Percentiles rank a stretch among this genome's conserved stretches.
Evolutionary conservation across 2,113 vertebrate species (phyloP).

Genomic region (Brachyhypopomus gauderio): DNA sequence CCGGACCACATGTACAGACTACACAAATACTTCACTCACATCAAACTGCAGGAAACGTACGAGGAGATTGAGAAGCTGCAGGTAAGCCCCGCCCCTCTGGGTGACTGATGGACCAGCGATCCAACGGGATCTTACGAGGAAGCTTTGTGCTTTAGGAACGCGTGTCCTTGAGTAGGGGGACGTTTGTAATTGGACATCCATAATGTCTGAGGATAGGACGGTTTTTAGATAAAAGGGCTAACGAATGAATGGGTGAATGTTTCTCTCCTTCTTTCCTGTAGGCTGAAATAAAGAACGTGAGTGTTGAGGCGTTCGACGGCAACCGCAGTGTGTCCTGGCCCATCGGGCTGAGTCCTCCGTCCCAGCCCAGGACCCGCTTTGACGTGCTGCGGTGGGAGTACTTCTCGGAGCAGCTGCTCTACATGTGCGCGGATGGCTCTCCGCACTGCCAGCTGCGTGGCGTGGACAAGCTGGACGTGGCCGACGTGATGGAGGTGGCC

Average conservation of each 20-base stretch:
- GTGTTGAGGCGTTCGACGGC: conserved; percentile 84
- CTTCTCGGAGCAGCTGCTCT: conserved; percentile 90
- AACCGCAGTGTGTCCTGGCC: conserved; percentile 84
- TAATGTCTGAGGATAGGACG: no score
- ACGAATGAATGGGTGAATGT: background rate
- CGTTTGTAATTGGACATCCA: no score
- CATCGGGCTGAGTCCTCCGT: conserved; percentile 85
- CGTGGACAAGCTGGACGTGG: conserved; percentile 79
- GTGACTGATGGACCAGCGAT: background rate
- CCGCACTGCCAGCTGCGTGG: conserved; percentile 88
- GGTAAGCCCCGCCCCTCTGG: conserved; percentile 72
- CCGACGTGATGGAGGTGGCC: conserved; percentile 81
- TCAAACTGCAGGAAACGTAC: conserved; percentile 90
- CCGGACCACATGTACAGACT: conserved; percentile 93
- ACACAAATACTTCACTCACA: conserved; percentile 88
- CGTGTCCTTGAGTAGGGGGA: no score
- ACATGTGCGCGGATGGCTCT: conserved; percentile 83
- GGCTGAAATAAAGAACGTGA: conserved; percentile 92
- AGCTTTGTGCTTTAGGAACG: conserved; percentile 8
- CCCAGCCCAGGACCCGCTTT: conserved; percentile 87
- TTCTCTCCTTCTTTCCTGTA: conserved; percentile 60
- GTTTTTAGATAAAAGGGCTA: background rate
- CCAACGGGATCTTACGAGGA: background rate
- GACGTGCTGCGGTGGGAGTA: conserved; percentile 96
- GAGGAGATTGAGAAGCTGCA: conserved; percentile 91